phyloP scores from a whole-genome alignment of 1,140 invertebrate species.

The Diploscapter pachys region DNA sequence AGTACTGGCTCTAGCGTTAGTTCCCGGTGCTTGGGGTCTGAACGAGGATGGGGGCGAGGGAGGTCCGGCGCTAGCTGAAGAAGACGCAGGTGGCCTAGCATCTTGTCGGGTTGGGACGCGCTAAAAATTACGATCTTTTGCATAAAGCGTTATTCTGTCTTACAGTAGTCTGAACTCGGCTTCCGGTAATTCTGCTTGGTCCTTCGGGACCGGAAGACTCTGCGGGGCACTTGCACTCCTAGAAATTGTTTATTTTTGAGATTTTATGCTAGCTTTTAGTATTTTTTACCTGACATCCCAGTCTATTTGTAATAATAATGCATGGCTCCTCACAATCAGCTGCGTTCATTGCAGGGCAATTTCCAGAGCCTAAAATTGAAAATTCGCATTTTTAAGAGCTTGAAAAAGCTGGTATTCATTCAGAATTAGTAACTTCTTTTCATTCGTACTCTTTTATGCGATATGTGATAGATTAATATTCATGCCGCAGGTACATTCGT shows the following conservation, averaged over 20 bases:
- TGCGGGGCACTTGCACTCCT: constrained; percentile 53
- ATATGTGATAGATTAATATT: too few relatives aligned
- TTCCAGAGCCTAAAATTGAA: background rate
- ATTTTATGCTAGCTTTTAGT: too few relatives aligned
- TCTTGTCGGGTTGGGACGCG: background rate
- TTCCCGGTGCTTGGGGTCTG: constrained; percentile 31
- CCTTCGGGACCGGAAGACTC: background rate
- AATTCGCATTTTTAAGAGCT: background rate
- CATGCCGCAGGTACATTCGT: too few relatives aligned
- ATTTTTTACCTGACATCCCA: constrained; percentile 42
- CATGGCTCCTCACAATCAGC: constrained; percentile 52
- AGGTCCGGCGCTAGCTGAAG: constrained; percentile 7
- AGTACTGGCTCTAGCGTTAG: constrained; percentile 17
- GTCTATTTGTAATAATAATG: constrained; percentile 56
- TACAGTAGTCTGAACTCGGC: too few relatives aligned
- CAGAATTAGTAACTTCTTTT: too few relatives aligned
- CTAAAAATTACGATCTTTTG: too few relatives aligned
- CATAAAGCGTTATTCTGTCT: too few relatives aligned
- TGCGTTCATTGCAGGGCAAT: constrained; percentile 46
- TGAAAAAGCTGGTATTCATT: too few relatives aligned
- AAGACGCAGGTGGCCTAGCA: constrained; percentile 20
- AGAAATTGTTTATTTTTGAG: too few relatives aligned
- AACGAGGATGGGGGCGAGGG: constrained; percentile 9
- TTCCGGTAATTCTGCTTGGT: background rate
- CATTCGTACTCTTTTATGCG: too few relatives aligned